Base-by-base conservation (phyloP, 2,888 invertebrate species). In the Cerastoderma edule region DNA sequence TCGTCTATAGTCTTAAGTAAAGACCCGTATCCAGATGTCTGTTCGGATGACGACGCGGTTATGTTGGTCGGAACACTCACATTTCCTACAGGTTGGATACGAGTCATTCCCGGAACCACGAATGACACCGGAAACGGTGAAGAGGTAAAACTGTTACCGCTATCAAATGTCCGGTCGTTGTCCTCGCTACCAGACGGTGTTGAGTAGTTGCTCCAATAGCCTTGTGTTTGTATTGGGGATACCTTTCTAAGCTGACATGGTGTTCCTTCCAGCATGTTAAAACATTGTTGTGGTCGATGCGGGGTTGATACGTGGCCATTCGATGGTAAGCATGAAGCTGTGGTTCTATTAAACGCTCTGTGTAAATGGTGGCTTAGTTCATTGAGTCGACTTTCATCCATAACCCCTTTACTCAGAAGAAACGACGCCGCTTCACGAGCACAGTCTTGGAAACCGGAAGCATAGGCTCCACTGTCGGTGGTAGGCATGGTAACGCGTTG, bases 391-490 rank as follows among this genome's bases (percentile, higher is more conserved):
- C 24, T 24, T n/a, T 22, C 39, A 27, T 60, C 39, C 2, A 60
- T 39, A 10, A 60, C 22, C 27, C 60, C 60, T 39, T 35, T 39
- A 24, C 10, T 13, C 5, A 24, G 5, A 24, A 60, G 39, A 39
- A 60, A 60, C 22, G 39, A 28, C 6, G 60, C 27, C 60, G 39
- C 60, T 19, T 60, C 33, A 0, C 33, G 60, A 22, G 39, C 60
- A 39, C 60, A 60, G 33, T 60, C 60, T 8, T 60, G 60, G 39
- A 60, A 60, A 2, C 60, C 60, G 16, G 60, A 32, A 24, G 39
- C 60, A 60, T 60, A 60, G 27, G 60, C 35, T n/a, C 0, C 33
- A 1, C 39, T 35, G n/a, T 35, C 33, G 60, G 35, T 33, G 35
- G 39, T 30, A 16, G 56, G 8, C 24, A 27, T n/a, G 24, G 39